Evolutionary conservation across 2,113 vertebrate genomes (phyloP), one percentile per base, ranked within the genome.

Genomic region (Trichomycterus rosablanca): DNA sequence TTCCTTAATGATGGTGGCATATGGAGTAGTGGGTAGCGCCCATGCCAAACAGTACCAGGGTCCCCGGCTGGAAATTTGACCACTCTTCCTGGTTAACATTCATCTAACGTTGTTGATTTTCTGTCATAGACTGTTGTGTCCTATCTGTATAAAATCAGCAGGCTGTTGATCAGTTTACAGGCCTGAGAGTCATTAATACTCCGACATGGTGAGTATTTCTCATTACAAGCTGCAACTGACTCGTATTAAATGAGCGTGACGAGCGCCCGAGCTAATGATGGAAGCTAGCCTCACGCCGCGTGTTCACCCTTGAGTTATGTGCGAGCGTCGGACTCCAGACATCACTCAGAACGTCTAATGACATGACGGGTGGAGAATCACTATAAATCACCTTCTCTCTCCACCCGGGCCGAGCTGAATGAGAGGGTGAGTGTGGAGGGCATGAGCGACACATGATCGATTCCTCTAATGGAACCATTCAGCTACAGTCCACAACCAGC

Each of bases 401-500:
- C 43, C 59, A n/a, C 37, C 48, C 61, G 52, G 59, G 45, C 68
- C 46, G 66, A 66, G 71, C 20, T 34, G 34, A 52, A 64, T 70
- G 64, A 63, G 58, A 63, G 61, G 64, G 59, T 50, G 63, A 72
- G 56, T n/a, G n/a, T n/a, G n/a, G n/a, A n/a, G n/a, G n/a, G 72
- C 63, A 48, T 39, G 48, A 30, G 22, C 22, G 22, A 65, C 58
- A 53, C 53, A 52, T 45, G 71, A 76, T 77, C 76, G 77, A 68
- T 77, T 76, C 54, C 54, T 22, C 73, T 78, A 79, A 85, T 78
- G 68, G 76, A 76, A 76, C 48, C 67, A 62, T 73, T 30, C 26
- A 7, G 26, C 3, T 30, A 7, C 26, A 30, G 26, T 30, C n/a
- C n/a, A n/a, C n/a, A n/a, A n/a, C n/a, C n/a, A n/a, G n/a, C n/a